Evolutionary conservation across 2,888 invertebrate genomes (phyloP), one percentile per base, ranked within the genome.

Genomic region (Phoenoteleia sp.): DNA sequence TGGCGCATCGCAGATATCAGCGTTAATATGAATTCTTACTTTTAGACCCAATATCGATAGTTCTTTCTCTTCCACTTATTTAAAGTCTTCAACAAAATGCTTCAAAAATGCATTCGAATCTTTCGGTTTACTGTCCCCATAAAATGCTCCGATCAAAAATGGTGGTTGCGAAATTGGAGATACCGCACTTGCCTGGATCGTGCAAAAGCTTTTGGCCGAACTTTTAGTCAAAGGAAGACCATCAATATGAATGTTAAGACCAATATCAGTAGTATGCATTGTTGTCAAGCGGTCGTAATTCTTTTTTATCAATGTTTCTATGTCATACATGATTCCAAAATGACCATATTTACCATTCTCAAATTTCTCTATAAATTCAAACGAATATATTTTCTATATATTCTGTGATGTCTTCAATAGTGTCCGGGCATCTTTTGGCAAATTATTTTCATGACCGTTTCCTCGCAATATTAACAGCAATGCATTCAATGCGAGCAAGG

Each of bases 1-100:
- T 13, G 60, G 74, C n/a, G 62, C 74, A 74, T 74, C 74, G 27
- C 74, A 74, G 0, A 74, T 39, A 19, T 62, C 17, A 15, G 76
- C 76, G 23, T 66, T 54, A 21, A 72, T 2, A 17, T n/a, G 39
- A 7, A 71, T 9, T n/a, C 1, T 15, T 15, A 71, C 6, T 9
- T 19, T 5, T 29, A 56, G 1, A 33, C 17, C 23, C 9, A 19
- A 9, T 2, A 72, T 9, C 17, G 7, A 1, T 13, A 56, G 4
- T n/a, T 71, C n/a, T 45, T 71, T 71, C 3, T 42, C 21, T 49
- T 72, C 33, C 3, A 60, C 1, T 1, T n/a, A 0, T 72, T 33
- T 45, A 0, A 60, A 39, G 21, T 72, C 72, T 21, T 72, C 25
- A 7, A 72, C 60, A 17, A 60, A 60, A 23, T 5, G 33, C 6